Evolutionary conservation across 2,113 vertebrate genomes (phyloP), one percentile per base, ranked within the genome.

Genomic region (Pelecanus crispus): DNA sequence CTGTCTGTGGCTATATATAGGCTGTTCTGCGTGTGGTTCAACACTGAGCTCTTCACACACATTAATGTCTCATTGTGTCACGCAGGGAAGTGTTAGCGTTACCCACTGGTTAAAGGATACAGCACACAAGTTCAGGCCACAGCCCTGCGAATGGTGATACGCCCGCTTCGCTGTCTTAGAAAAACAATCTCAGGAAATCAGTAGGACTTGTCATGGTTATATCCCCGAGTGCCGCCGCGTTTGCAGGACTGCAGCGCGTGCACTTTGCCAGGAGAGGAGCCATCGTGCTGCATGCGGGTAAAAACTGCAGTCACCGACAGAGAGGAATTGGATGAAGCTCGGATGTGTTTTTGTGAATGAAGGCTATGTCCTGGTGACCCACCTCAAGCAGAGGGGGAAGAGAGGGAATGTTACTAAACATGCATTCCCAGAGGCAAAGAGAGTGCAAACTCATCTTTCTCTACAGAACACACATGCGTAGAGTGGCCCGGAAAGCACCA

Each of bases 181-280:
- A 49, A 6, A 87, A 19, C 17, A 52, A 47, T 11, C 49, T 36
- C 8, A 0, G 9, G 4, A 49, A 79, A 82, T n/a, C 28, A 13
- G n/a, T 6, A 49, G 66, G 66, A 11, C 50, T 47, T 42, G 58
- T 11, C 16, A 3, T 3, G 56, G 47, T 5, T 12, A 1, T 24
- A 7, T 49, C 31, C 68, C 44, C 0, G 0, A 26, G 84, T 21
- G 52, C 32, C 4, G 17, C 36, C 0, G 1, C 1, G 1, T 9
- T 38, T 6, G 58, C 18, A 44, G 88, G 59, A 6, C 34, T 28
- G 78, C 70, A 59, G 77, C 42, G 1, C 1, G 7, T 14, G 71
- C 0, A 0, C 81, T 32, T 13, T 53, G 63, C 85, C 68, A 13
- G 79, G 79, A 90, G 66, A 72, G 62, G 29, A 92, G 83, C 52